Percentiles rank a stretch among this genome's conserved stretches.
These are phyloP conservation scores for Stenotaenia linearis DNA, from an alignment of 2,888 invertebrate species.

Conservation along the genomic window DNA sequence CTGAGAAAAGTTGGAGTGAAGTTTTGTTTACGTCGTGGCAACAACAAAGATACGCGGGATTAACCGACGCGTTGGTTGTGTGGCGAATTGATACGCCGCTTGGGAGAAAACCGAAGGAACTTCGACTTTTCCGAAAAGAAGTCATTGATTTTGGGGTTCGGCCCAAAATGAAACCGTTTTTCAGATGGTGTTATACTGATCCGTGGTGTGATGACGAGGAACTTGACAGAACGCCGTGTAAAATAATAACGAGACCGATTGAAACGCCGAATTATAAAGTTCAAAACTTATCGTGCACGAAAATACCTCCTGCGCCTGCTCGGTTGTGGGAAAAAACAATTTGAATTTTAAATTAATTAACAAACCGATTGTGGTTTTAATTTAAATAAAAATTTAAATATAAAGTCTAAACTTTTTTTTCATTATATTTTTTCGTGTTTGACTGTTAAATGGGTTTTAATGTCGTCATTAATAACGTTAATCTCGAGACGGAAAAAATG, in stretches of 20 bases:
- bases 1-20: neutral
- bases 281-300: neutral
- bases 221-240: neutral
- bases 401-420: neutral
- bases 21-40: neutral
- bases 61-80: neutral
- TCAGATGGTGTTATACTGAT: neutral
- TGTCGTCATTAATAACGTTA: too few relatives aligned
- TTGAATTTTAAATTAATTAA: neutral
- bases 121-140: neutral
- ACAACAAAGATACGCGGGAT: neutral
- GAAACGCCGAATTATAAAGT: neutral
- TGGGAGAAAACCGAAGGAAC: neutral
- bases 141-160: neutral
- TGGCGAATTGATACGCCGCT: neutral
- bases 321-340: neutral
- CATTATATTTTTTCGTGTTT: too few relatives aligned
- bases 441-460: too few relatives aligned
- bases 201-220: neutral
- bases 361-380: too few relatives aligned
- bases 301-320: neutral
- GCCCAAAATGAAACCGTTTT: neutral
- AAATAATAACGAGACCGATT: neutral
- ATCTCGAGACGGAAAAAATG: too few relatives aligned
- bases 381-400: too few relatives aligned